Evolutionary conservation across 2,113 vertebrate species (phyloP), one percentile per base, ranked within the genome.

Genomic region (Nothocercus julius): DNA sequence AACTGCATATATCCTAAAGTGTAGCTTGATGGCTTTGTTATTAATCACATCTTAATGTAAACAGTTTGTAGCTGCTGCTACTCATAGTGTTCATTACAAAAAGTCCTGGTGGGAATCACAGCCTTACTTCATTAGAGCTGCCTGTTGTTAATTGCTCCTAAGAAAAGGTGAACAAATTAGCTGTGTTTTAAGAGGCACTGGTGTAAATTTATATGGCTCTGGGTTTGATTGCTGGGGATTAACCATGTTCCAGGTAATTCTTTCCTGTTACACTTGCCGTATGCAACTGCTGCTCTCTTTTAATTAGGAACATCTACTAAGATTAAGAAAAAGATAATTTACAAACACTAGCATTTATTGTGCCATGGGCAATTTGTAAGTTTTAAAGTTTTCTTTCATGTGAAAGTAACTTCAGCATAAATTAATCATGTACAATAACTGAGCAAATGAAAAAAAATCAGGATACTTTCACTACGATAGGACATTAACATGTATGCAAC

Each of bases 1-100:
- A 25, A 74, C 88, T 96, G 88, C 84, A 82, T 85, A 95, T 95
- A 96, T 92, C 40, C 56, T 58, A 91, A 94, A 20, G 42, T 80
- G 85, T 82, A 87, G 34, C 34, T 97, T 96, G 97, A 97, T 92
- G 62, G 70, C 45, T 94, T 97, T 95, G 85, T 94, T 97, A 98
- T 98, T 98, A 98, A 98, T 98, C 97, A 97, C 68, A 91, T 90
- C 95, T 96, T 97, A 97, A 97, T 40, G 58, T 96, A 98, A 98
- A 97, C 74, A 94, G 90, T 96, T 93, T 18, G 87, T 97, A 96
- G 95, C 54, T 83, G 82, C 34, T 89, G 84, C 87, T 97, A 25
- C 85, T 97, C 95, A 64, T 95, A 95, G 94, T 76, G 72, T 92
- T 97, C 91, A 75, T 93, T 93, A 97, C 93, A 97, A 97, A 97